Evolutionary conservation across 1,140 invertebrate genomes (phyloP).

Genomic region (Triops cancriformis): DNA sequence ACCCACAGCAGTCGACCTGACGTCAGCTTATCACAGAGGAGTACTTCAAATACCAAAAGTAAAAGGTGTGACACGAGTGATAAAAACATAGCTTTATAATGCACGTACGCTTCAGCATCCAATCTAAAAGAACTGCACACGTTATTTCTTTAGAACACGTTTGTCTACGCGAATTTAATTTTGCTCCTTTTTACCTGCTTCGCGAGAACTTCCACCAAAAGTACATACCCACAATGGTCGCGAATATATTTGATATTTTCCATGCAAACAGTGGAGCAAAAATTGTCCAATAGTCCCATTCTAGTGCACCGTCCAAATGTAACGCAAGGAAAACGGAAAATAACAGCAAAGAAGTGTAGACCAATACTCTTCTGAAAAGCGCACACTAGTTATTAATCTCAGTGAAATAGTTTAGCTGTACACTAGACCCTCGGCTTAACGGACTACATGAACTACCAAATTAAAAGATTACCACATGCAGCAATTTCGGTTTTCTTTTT

Average conservation of each 20-base stretch:
- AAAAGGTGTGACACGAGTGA: slow-evolving; percentile 75
- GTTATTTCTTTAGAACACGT: slow-evolving; percentile 23
- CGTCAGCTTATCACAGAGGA: slow-evolving; percentile 91
- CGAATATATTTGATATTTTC: slow-evolving; percentile 82
- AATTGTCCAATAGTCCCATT: slow-evolving; percentile 89
- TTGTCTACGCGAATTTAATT: slow-evolving; percentile 24
- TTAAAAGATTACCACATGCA: too few species aligned
- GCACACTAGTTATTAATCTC: slow-evolving; percentile 33
- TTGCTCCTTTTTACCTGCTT: slow-evolving; percentile 53
- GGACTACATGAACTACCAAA: too few species aligned
- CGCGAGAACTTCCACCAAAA: slow-evolving; percentile 93
- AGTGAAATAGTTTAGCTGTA: too few species aligned
- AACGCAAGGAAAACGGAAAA: slow-evolving; percentile 85
- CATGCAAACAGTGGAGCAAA: slow-evolving; percentile 94
- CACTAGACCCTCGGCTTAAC: too few species aligned
- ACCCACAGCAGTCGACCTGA: slow-evolving; percentile 86
- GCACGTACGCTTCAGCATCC: slow-evolving; percentile 89
- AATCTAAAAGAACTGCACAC: slow-evolving; percentile 50
- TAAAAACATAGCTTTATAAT: slow-evolving; percentile 95
- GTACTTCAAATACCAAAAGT: slow-evolving; percentile 89
- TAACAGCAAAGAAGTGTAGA: slow-evolving; percentile 81
- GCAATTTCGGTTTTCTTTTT: too few species aligned
- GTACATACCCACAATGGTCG: slow-evolving; percentile 79
- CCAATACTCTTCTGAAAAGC: slow-evolving; percentile 83
- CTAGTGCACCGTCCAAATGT: slow-evolving; percentile 72